phyloP scores from a whole-genome alignment of 2,113 vertebrate species.

The Setophaga kirtlandii region DNA sequence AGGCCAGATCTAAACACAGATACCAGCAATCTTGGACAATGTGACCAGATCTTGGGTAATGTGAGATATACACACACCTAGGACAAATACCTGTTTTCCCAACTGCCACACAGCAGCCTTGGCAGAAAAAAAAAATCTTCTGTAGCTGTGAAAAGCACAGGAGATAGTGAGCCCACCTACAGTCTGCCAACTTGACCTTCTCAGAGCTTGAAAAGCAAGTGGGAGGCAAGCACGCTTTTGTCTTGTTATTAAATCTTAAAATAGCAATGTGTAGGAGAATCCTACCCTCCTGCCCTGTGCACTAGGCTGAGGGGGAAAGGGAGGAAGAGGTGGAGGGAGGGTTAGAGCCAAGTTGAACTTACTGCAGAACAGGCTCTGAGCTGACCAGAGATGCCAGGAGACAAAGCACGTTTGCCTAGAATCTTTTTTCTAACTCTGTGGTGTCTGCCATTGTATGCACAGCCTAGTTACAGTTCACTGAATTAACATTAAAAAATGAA shows the following conservation, averaged over 20 bases:
- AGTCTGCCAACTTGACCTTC: conserved; percentile 36
- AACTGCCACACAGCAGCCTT: neutral
- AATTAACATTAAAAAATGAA: neutral
- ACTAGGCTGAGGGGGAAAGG: neutral
- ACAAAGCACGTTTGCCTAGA: neutral
- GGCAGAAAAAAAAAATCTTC: neutral
- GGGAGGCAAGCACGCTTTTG: conserved; percentile 23
- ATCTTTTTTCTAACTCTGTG: neutral
- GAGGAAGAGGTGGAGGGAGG: neutral
- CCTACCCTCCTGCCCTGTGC: neutral
- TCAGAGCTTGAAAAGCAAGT: conserved; percentile 11
- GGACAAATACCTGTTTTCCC: neutral
- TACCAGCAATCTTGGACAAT: neutral
- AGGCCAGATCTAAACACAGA: neutral
- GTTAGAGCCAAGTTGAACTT: neutral
- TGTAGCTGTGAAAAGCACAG: neutral
- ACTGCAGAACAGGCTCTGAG: neutral
- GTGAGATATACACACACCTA: neutral
- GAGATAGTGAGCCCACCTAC: neutral
- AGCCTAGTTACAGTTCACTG: conserved; percentile 19
- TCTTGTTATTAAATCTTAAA: conserved; percentile 42
- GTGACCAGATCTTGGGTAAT: neutral
- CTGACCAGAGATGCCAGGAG: neutral
- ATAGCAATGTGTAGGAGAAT: conserved; percentile 43
- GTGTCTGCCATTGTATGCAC: neutral